Conservation (phyloP, 2,113 vertebrate species). For the Atrichornis clamosus region DNA sequence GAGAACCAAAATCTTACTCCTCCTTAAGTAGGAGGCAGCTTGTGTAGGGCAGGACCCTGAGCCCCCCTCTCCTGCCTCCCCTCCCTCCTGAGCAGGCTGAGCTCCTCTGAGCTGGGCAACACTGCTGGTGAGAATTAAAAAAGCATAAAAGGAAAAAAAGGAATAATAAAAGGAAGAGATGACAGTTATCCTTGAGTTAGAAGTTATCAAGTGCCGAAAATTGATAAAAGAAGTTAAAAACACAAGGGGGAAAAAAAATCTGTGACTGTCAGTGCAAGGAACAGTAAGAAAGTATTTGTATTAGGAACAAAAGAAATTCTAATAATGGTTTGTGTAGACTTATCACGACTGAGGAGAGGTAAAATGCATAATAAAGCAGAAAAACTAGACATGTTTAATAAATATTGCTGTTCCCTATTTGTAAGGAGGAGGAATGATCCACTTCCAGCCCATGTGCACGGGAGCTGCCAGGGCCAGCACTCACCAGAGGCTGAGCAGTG, state of each 20-base stretch:
- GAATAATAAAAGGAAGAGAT: conserved; percentile 29
- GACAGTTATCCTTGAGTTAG: conserved; percentile 47
- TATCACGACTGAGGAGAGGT: background rate
- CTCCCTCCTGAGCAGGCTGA: background rate
- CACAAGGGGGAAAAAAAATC: conserved; percentile 23
- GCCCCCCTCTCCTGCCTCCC: too few relatives aligned
- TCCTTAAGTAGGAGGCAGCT: background rate
- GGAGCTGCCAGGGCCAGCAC: background rate
- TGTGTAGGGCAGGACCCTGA: background rate
- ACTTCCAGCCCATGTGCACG: background rate
- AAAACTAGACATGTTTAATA: conserved; percentile 60
- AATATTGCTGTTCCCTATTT: conserved; percentile 36
- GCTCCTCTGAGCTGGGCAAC: background rate
- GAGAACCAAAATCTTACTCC: fast-evolving
- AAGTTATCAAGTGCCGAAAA: conserved; percentile 47
- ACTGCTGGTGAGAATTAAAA: background rate
- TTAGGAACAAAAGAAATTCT: conserved; percentile 65
- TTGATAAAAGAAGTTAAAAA: conserved; percentile 56
- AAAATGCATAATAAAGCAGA: conserved; percentile 59
- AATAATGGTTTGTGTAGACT: conserved; percentile 65
- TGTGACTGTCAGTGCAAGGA: conserved; percentile 23
- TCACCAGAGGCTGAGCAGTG: background rate
- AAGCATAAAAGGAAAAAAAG: background rate
- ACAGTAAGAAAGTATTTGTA: conserved; percentile 43
- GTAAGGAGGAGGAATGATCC: background rate